Evolutionary conservation across 2,888 invertebrate genomes (phyloP).

Genomic region (Chrysina gloriosa): DNA sequence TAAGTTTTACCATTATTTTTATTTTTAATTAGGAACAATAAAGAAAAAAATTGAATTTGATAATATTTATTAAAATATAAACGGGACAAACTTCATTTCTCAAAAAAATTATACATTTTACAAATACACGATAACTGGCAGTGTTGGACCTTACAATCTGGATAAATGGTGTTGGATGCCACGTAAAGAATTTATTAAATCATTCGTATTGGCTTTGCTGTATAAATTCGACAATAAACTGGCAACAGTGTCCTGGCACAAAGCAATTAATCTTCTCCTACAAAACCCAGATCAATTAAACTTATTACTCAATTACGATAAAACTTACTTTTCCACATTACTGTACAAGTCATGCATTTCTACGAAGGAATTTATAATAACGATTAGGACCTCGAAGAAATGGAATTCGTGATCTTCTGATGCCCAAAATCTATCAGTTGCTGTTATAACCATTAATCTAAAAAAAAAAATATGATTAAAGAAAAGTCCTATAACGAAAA

Average conservation of each 20-base stretch:
- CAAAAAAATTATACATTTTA: constrained; percentile 15
- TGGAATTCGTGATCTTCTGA: constrained; percentile 88
- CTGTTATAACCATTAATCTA: constrained; percentile 47
- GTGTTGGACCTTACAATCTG: constrained; percentile 72
- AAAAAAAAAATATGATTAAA: constrained; percentile 39
- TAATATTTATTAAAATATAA: constrained; percentile 40
- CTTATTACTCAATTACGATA: not conserved
- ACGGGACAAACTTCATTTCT: constrained; percentile 18
- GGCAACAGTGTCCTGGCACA: constrained; percentile 80
- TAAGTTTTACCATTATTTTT: too few relatives aligned
- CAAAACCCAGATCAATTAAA: constrained; percentile 53
- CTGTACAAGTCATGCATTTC: constrained; percentile 72
- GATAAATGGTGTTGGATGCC: constrained; percentile 70
- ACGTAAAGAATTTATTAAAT: constrained; percentile 71
- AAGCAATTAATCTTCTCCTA: constrained; percentile 76
- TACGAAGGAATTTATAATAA: constrained; percentile 77
- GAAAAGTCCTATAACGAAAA: not conserved
- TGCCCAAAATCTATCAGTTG: constrained; percentile 80
- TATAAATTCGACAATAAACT: constrained; percentile 81
- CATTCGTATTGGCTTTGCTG: constrained; percentile 76
- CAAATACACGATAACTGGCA: constrained; percentile 4
- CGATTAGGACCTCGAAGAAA: constrained; percentile 80
- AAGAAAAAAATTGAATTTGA: not conserved
- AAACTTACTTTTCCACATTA: constrained; percentile 64
- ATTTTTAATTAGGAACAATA: too few relatives aligned